These are phyloP conservation scores for Gortyna flavago DNA, from an alignment of 2,888 invertebrate genomes.

Conservation along the genomic window DNA sequence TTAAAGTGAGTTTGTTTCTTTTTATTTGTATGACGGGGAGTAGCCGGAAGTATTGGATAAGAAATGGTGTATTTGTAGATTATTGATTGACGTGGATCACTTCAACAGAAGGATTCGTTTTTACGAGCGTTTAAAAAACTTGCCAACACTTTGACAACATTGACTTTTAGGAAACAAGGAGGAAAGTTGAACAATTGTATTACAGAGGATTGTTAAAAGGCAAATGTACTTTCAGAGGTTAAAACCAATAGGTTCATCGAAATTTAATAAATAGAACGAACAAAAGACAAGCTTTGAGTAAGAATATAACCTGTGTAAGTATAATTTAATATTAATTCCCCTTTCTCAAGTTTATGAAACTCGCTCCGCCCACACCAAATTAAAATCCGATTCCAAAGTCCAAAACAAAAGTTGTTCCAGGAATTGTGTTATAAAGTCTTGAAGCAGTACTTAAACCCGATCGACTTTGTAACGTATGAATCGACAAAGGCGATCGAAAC, in stretches of 20 bases:
- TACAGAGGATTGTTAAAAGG: not conserved
- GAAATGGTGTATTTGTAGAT: not conserved
- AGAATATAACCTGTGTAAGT: not conserved
- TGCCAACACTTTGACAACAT: not conserved
- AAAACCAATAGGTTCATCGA: not conserved
- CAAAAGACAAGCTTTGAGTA: not conserved
- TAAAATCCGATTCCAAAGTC: conserved; percentile 31
- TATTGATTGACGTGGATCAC: not conserved
- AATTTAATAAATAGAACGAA: not conserved
- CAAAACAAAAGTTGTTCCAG: conserved; percentile 37
- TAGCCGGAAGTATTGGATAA: not conserved
- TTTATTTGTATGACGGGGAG: conserved; percentile 14
- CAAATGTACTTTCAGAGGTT: not conserved
- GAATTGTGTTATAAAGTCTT: conserved; percentile 66
- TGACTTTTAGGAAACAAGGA: not conserved
- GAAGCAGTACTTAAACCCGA: conserved; percentile 69
- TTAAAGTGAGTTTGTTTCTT: conserved; percentile 51
- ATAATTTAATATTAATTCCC: not conserved
- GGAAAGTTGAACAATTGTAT: not conserved
- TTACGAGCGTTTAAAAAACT: not conserved
- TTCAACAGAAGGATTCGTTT: not conserved
- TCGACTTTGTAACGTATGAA: conserved; percentile 81
- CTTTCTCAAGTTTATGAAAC: not conserved
- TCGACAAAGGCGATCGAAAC: conserved; percentile 75
- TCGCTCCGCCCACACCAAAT: conserved; percentile 8